Evolutionary conservation across 2,113 vertebrate genomes (phyloP), one percentile per base, ranked within the genome.

Genomic region (Ptychochromis oligacanthus): DNA sequence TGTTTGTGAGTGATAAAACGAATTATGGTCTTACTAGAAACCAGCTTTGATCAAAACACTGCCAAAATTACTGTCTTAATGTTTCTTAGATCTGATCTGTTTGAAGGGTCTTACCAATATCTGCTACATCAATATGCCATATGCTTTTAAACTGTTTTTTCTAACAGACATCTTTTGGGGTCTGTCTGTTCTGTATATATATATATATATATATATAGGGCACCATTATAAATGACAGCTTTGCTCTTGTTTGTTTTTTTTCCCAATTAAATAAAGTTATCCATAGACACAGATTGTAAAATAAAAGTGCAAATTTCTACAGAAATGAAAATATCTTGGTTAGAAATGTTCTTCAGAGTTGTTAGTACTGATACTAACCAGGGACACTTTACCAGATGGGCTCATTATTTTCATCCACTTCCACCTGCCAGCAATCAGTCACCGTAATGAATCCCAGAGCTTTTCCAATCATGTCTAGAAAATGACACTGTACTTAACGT

Each of bases 351-450:
- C 46, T 36, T 56, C 13, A 52, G 13, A 14, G 22, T 40, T 38
- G 15, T 62, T 82, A 46, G 57, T 36, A 17, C 49, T 49, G 34
- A 75, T 43, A 43, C 14, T 79, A 84, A 79, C 34, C 60, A 49
- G 77, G 49, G 65, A 64, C 6, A 26, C 3, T 40, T 80, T 17
- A 75, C 54, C 78, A 84, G 72, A 84, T 83, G 72, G 54, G 12
- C 61, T 80, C 12, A 43, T 72, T 82, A 31, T 78, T 81, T 58
- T 79, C 55, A 46, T 85, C 34, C 61, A 57, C n/a, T 38, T 80
- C 43, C 77, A 87, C 80, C 81, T 88, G 85, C 55, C n/a, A 62
- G 31, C 74, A 83, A 80, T 91, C 87, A 87, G 59, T 90, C 87
- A 83, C 13, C 36, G 26, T 79, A 81, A 88, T 88, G 75, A 85